These are phyloP conservation scores for Clistopyga incitator DNA, from an alignment of 2,888 invertebrate genomes.

Conservation along the genomic window DNA sequence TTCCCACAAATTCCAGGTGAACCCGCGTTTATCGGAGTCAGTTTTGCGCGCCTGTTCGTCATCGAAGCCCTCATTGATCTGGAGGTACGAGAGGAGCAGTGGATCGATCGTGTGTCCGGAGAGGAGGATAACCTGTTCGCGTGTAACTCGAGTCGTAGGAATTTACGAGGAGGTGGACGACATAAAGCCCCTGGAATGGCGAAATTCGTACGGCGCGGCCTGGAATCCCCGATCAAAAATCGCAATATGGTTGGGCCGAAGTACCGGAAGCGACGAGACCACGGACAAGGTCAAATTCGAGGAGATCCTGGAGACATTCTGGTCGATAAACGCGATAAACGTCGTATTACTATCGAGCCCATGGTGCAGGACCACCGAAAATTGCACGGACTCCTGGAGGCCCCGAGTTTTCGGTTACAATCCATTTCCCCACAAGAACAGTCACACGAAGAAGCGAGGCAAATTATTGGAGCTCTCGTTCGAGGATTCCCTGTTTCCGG, in stretches of 20 bases:
- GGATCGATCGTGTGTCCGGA: not conserved
- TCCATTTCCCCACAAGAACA: conserved; percentile 23
- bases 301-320: conserved; percentile 48
- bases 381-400: not conserved
- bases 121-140: conserved; percentile 9
- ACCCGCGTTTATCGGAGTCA: conserved; percentile 13
- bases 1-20: conserved; percentile 48
- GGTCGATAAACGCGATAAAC: conserved; percentile 57
- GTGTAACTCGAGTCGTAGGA: conserved; percentile 21
- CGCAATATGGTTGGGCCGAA: conserved; percentile 19
- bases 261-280: not conserved
- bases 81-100: not conserved
- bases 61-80: conserved; percentile 14
- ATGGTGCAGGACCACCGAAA: not conserved
- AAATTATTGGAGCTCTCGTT: not conserved
- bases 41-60: conserved; percentile 34
- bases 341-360: conserved; percentile 44
- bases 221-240: conserved; percentile 60
- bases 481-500: conserved; percentile 54
- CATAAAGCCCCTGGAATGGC: conserved; percentile 40
- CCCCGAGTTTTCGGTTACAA: conserved; percentile 37
- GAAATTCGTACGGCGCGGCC: conserved; percentile 25
- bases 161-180: conserved; percentile 46
- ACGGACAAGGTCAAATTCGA: not conserved
- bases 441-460: conserved; percentile 1